These are phyloP conservation scores for Anguilla anguilla DNA, from an alignment of 2,797 vertebrate species.

Conservation along the genomic window DNA sequence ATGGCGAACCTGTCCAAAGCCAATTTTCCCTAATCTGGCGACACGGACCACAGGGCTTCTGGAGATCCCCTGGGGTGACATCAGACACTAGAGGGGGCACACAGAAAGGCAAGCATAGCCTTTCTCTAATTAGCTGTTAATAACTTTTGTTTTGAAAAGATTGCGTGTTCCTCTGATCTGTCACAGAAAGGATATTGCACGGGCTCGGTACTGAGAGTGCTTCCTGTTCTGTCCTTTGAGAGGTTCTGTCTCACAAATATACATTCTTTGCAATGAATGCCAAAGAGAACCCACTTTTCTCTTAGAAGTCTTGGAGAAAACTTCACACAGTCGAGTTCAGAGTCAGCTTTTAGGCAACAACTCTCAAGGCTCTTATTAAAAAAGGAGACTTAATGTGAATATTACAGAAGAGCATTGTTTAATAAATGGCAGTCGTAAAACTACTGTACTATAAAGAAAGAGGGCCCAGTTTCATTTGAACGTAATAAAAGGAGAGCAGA, in stretches of 20 bases:
- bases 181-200: neutral
- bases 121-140: neutral
- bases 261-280: neutral
- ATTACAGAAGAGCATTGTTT: neutral
- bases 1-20: too few relatives aligned
- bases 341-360: neutral
- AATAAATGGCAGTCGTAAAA: conserved; percentile 8
- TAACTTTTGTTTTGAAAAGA: neutral
- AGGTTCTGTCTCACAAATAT: neutral
- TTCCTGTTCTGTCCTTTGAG: neutral
- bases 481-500: neutral
- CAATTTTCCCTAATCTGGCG: too few relatives aligned
- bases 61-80: neutral
- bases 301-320: neutral
- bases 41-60: neutral
- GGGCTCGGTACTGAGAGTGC: neutral
- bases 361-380: neutral
- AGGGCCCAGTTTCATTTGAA: neutral
- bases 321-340: neutral
- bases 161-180: neutral
- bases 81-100: neutral
- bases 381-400: conserved; percentile 15
- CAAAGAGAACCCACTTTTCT: neutral
- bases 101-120: neutral
- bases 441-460: neutral